Evolutionary conservation across 2,113 vertebrate species (phyloP), one percentile per base, ranked within the genome.

Genomic region (Rhynchomys soricoides): DNA sequence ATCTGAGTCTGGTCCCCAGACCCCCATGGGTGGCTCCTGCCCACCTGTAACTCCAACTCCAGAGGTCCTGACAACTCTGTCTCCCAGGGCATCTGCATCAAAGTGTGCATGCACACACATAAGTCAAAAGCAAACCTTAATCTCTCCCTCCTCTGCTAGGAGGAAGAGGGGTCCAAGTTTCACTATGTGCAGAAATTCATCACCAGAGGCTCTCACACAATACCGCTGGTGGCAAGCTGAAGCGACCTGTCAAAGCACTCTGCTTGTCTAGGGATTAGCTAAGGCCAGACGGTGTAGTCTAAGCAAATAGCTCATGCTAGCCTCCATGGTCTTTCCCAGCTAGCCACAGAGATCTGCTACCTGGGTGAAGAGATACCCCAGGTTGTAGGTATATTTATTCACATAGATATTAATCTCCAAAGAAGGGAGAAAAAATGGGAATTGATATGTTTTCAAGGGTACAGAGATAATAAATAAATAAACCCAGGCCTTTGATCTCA

Each of bases 201-300:
- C 97, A 97, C 96, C 97, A 97, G 96, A 98, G 97, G 97, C 97
- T 98, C 97, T 98, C 97, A 97, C 97, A 98, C 96, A 98, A 97
- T 97, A 97, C 96, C 78, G 95, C 96, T 62, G 98, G 96, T 79
- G 96, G 90, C 55, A 66, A 92, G 57, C 91, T 94, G 26, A 83
- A 81, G 31, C 88, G 86, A 97, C 97, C 97, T 97, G 97, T 95
- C 92, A 90, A 87, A 95, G 89, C 64, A 97, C 94, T 31, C 93
- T 95, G 92, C 95, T 97, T 73, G 89, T 97, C 97, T 89, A 92
- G 83, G 91, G 97, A 98, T 97, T 95, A 96, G 94, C 16, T 3
- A 1, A 43, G 64, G 75, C 48, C 98, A 98, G 97, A 97, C 91
- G 96, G 98, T 94, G 85, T 0, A 24, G 93, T 59, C 43, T 1